phyloP scores from a whole-genome alignment of 2,797 vertebrate species.

The Columba guinea region DNA sequence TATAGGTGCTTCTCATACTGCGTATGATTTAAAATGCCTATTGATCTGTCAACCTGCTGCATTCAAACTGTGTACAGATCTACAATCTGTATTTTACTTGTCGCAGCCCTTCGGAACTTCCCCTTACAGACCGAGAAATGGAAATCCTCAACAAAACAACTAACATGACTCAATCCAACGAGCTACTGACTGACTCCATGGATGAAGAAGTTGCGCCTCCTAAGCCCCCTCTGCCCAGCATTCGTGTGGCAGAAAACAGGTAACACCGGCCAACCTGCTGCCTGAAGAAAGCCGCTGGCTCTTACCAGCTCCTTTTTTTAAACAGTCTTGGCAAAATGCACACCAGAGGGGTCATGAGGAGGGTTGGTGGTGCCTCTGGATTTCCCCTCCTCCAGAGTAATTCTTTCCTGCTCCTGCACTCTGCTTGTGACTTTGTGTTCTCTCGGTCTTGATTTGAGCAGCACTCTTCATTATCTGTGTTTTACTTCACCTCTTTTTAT shows the following conservation, averaged over 20 bases:
- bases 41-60: neutral
- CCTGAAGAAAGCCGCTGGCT: neutral
- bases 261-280: constrained; percentile 8
- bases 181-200: constrained; percentile 79
- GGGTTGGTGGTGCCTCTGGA: neutral
- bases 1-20: neutral
- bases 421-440: neutral
- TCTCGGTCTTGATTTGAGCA: neutral
- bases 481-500: neutral
- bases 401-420: neutral
- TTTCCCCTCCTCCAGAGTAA: neutral
- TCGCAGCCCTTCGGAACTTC: constrained; percentile 84
- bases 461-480: neutral
- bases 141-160: constrained; percentile 87
- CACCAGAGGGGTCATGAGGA: neutral
- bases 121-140: constrained; percentile 87
- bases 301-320: neutral
- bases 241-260: constrained; percentile 95
- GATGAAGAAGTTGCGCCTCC: constrained; percentile 93
- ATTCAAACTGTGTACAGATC: neutral
- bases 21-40: neutral
- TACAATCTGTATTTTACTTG: neutral
- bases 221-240: constrained; percentile 94
- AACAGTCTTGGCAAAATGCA: neutral
- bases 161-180: constrained; percentile 73